phyloP scores from a whole-genome alignment of 2,113 vertebrate genomes.

The Scatophagus argus region DNA sequence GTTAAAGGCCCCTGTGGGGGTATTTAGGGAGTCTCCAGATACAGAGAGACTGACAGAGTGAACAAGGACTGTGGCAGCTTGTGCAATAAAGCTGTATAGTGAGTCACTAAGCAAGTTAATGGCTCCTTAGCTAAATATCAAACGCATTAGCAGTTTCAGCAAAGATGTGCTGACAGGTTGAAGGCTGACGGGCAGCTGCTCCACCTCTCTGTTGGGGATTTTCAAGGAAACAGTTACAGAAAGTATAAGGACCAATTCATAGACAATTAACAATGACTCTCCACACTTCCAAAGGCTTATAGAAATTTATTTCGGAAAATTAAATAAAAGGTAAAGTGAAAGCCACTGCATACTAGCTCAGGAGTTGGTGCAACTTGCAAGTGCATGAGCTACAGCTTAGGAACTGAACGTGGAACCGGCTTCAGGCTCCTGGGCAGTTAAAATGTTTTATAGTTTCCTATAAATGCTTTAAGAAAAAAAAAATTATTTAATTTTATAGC shows the following conservation, averaged over 20 bases:
- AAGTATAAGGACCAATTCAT: conserved; percentile 12
- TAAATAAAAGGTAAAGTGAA: background rate
- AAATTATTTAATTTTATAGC: background rate
- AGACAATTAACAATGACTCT: background rate
- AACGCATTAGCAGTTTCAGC: conserved; percentile 65
- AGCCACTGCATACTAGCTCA: background rate
- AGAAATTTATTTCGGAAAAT: conserved; percentile 19
- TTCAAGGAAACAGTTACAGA: conserved; percentile 6
- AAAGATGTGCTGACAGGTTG: conserved; percentile 61
- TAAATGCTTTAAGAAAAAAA: too few species aligned
- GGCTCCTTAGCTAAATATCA: conserved; percentile 61
- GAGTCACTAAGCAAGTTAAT: conserved; percentile 69
- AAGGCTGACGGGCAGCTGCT: conserved; percentile 57
- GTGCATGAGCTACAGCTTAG: background rate
- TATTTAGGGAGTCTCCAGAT: conserved; percentile 64
- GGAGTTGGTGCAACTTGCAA: background rate
- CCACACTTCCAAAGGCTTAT: background rate
- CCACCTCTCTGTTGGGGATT: conserved; percentile 19
- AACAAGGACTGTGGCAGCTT: conserved; percentile 59
- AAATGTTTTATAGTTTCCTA: background rate
- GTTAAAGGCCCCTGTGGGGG: conserved; percentile 70
- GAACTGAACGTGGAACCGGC: background rate
- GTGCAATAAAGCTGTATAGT: conserved; percentile 57
- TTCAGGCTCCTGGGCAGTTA: background rate
- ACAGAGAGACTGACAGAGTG: conserved; percentile 63